Base-by-base conservation (phyloP, 2,888 invertebrate species). In the Iphiclides podalirius region DNA sequence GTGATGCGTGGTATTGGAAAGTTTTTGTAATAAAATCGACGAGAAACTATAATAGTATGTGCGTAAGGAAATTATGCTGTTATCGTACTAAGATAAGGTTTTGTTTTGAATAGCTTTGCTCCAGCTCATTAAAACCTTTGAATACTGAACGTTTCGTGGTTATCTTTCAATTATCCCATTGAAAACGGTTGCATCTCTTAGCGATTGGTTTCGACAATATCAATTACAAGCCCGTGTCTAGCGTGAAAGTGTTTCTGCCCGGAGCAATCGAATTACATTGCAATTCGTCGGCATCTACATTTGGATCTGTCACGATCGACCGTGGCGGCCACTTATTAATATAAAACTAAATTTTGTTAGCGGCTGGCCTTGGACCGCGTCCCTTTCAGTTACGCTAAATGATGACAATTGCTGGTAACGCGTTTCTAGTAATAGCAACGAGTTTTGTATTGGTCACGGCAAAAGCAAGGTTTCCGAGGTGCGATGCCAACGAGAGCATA, bases 331-430 rank as follows among this genome's bases (percentile, higher is more conserved):
- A 79, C 80, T 83, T 83, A 84, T 83, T 82, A 83, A 84, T 82
- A 84, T 80, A 79, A 80, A 84, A 84, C 79, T 80, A 86, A 88
- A 87, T 86, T 87, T 84, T 84, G 85, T 85, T 85, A 86, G 77
- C 82, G 80, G 74, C 69, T 79, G 78, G 84, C 88, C 87, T 87
- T 84, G 85, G 77, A 67, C 70, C 61, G 59, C 66, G 82, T 76
- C 81, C 85, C 86, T 87, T 87, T 87, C 86, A 79, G 84, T 85
- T 85, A 73, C 77, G 75, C 72, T 79, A 82, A 86, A 81, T 83
- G 84, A 85, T 88, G 84, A 82, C 82, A 84, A 82, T 83, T 75
- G 78, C 68, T 78, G 70, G 75, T 75, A 79, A 77, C 80, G 79
- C 80, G 80, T 76, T 73, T 74, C 65, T 76, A 62, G 72, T 78